phyloP scores from a whole-genome alignment of 2,797 vertebrate species.

The Pempheris klunzingeri region DNA sequence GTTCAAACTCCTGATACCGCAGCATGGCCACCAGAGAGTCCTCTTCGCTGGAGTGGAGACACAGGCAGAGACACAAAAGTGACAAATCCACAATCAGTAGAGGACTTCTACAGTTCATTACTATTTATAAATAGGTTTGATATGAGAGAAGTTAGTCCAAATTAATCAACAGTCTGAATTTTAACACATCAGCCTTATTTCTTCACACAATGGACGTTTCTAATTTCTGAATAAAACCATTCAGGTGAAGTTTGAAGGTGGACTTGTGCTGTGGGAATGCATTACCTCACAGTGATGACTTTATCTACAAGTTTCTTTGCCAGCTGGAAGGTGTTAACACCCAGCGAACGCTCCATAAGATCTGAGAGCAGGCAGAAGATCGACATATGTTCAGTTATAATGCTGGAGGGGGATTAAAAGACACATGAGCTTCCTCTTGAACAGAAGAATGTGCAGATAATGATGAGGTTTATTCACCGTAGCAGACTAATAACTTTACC shows the following conservation, averaged over 20 bases:
- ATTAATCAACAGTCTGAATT: not conserved
- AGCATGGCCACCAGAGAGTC: slow-evolving; percentile 91
- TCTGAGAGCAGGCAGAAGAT: slow-evolving; percentile 79
- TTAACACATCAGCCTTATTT: not conserved
- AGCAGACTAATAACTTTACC: slow-evolving; percentile 73
- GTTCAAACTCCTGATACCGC: slow-evolving; percentile 91
- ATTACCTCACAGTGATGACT: slow-evolving; percentile 90
- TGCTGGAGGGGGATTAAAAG: not conserved
- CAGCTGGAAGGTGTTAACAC: slow-evolving; percentile 87
- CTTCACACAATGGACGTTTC: not conserved
- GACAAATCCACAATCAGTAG: not conserved
- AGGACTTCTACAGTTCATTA: not conserved
- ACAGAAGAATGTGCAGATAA: not conserved
- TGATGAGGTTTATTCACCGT: not conserved
- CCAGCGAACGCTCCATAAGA: slow-evolving; percentile 87
- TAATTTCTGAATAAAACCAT: not conserved
- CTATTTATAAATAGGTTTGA: not conserved
- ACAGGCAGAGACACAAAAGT: slow-evolving; percentile 17
- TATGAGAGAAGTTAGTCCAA: not conserved
- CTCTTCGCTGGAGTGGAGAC: slow-evolving; percentile 81
- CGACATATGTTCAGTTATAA: slow-evolving; percentile 2
- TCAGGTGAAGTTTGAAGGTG: not conserved
- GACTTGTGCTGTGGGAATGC: not conserved
- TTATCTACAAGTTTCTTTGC: slow-evolving; percentile 91
- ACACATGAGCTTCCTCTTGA: not conserved